Conservation (phyloP, 1,140 invertebrate genomes). For the Bombus turneri region DNA sequence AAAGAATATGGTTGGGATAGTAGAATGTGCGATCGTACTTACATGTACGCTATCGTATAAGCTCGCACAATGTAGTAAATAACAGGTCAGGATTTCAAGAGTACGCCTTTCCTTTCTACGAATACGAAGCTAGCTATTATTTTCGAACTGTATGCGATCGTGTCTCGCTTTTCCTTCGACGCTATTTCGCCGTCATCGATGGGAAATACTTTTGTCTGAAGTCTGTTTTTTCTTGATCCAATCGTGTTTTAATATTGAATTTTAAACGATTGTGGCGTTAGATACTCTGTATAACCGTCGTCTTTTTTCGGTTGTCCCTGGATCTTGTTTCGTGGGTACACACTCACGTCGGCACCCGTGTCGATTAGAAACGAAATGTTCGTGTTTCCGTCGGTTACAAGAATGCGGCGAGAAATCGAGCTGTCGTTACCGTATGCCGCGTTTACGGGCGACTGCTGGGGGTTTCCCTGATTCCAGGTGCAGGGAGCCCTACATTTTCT, state of each 20-base stretch:
- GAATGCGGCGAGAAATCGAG: too few relatives aligned
- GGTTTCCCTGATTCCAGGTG: too few relatives aligned
- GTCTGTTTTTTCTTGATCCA: background rate
- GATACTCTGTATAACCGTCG: too few relatives aligned
- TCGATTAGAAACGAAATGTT: too few relatives aligned
- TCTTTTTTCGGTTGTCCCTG: too few relatives aligned
- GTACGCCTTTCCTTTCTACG: conserved; percentile 47
- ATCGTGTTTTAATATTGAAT: background rate
- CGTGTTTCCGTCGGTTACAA: too few relatives aligned
- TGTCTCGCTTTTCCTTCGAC: conserved; percentile 46
- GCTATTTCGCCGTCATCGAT: conserved; percentile 48
- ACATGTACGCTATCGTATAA: background rate
- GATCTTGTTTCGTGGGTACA: too few relatives aligned
- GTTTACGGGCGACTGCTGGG: too few relatives aligned
- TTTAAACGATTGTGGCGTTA: too few relatives aligned
- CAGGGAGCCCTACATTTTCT: too few relatives aligned
- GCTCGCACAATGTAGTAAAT: conserved; percentile 38
- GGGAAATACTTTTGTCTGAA: background rate
- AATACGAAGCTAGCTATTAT: conserved; percentile 52
- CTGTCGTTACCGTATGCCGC: too few relatives aligned
- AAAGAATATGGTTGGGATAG: background rate
- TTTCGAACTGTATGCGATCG: conserved; percentile 41
- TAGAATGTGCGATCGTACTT: background rate
- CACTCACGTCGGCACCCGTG: too few relatives aligned
- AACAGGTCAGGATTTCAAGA: conserved; percentile 44